Base-by-base conservation (phyloP, 2,797 vertebrate genomes). In the Chloroceryle inda region DNA sequence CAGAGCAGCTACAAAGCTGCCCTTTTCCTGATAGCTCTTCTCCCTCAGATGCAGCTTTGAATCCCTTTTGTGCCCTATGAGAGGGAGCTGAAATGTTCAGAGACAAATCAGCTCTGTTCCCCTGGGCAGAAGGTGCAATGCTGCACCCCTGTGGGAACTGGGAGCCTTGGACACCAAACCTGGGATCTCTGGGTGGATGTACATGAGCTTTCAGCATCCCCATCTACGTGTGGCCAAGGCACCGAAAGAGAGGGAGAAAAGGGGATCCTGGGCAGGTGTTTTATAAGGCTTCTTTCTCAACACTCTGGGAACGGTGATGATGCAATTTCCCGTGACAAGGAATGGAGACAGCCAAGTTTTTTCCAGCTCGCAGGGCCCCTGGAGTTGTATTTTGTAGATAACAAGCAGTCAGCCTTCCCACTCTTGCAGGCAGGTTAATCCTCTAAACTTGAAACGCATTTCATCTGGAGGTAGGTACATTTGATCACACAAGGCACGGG, bases 121-220 rank as follows among this genome's bases (percentile, higher is more conserved):
- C 82, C 45, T 26, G 66, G 80, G 89, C 86, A n/a, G n/a, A 45
- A 92, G 89, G 81, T 13, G 87, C 87, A 92, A 85, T 87, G 78
- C 87, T 92, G 91, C 91, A 27, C 89, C 93, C 93, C 91, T 85
- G 95, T 77, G 91, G 94, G 92, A 78, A 2, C 74, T 0, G n/a
- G 5, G 23, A 82, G 72, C 78, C 71, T 55, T 9, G 69, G 68
- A 67, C 73, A 33, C 0, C 83, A 27, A 20, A 11, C 35, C 33
- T 4, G 84, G 49, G 2, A 42, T 4, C 53, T 31, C 59, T 2
- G 72, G 8, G 10, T 2, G 64, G 22, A 6, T 2, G 4, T 1
- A 0, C 13, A 0, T 0, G 3, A 27, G 68, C 45, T 37, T 6
- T 15, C 66, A 33, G 6, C 56, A 37, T 44, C 77, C 40, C 50